Percentiles rank a stretch among this genome's conserved stretches.
These are phyloP conservation scores for Ganaspis sp. DNA, from an alignment of 1,140 invertebrate species.

Conservation along the genomic window DNA sequence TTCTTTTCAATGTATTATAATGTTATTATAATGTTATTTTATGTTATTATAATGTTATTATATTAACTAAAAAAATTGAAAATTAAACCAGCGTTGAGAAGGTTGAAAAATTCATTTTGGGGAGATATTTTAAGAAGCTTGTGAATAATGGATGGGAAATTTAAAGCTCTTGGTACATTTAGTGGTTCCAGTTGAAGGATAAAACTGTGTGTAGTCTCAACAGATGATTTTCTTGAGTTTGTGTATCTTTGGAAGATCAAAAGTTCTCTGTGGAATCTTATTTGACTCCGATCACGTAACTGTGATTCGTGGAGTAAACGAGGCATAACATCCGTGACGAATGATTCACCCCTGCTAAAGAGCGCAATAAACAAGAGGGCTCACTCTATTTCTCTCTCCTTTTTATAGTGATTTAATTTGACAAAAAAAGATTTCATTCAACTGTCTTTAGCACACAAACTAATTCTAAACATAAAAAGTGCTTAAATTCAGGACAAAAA, in stretches of 20 bases:
- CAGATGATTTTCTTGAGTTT: not conserved
- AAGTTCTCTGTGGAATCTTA: constrained; percentile 11
- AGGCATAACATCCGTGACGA: constrained; percentile 20
- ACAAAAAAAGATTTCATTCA: not conserved
- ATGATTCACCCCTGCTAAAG: not conserved
- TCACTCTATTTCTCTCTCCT: not conserved
- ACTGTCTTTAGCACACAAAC: not conserved
- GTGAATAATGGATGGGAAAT: too few species aligned
- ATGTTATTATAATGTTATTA: too few species aligned
- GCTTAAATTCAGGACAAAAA: not conserved
- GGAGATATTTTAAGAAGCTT: too few species aligned
- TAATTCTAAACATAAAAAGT: not conserved
- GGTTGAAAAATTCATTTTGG: too few species aligned
- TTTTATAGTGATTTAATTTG: not conserved
- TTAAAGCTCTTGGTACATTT: not conserved
- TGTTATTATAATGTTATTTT: too few species aligned
- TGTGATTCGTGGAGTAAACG: constrained; percentile 22
- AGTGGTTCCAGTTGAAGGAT: not conserved
- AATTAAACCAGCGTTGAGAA: too few species aligned
- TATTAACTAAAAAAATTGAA: too few species aligned
- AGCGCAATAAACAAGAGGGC: not conserved
- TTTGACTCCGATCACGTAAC: constrained; percentile 27
- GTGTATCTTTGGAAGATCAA: constrained; percentile 10
- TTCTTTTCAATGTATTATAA: too few species aligned
- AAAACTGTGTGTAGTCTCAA: not conserved